Conservation (phyloP, 2,888 invertebrate genomes). For the Cheilosia pagana region DNA sequence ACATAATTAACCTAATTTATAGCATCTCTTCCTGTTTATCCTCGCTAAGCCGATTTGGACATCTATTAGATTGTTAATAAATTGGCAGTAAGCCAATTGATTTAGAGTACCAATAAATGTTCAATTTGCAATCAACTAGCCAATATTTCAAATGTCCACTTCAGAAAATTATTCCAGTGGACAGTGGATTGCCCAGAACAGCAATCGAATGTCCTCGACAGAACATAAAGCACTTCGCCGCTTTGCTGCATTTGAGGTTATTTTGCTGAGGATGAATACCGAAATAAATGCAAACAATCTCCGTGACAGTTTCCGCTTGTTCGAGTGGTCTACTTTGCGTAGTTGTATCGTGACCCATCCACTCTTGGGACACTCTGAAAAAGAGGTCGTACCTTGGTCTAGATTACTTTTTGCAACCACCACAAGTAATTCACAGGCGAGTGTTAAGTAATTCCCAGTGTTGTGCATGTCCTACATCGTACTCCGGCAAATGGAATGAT, state of each 20-base stretch:
- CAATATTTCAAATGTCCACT: not conserved
- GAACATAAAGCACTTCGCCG: not conserved
- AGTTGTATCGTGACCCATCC: not conserved
- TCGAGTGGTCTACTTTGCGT: not conserved
- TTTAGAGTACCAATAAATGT: not conserved
- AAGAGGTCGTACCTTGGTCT: too few relatives aligned
- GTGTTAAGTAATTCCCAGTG: conserved; percentile 33
- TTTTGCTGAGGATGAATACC: not conserved
- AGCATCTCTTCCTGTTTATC: not conserved
- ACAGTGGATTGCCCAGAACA: not conserved
- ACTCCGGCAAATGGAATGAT: conserved; percentile 28
- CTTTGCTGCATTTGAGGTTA: not conserved
- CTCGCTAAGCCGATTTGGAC: not conserved
- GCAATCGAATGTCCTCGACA: not conserved
- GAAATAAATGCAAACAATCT: not conserved
- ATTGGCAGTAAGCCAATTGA: not conserved
- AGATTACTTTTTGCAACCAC: not conserved
- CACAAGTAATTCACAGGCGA: conserved; percentile 29
- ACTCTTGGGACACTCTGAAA: not conserved
- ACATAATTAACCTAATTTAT: not conserved
- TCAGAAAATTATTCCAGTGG: not conserved
- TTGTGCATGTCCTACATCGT: conserved; percentile 45
- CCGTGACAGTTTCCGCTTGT: conserved; percentile 1
- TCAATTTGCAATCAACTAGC: not conserved
- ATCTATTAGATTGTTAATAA: not conserved